phyloP scores from a whole-genome alignment of 1,140 invertebrate species.

The Drosophila oshimai region DNA sequence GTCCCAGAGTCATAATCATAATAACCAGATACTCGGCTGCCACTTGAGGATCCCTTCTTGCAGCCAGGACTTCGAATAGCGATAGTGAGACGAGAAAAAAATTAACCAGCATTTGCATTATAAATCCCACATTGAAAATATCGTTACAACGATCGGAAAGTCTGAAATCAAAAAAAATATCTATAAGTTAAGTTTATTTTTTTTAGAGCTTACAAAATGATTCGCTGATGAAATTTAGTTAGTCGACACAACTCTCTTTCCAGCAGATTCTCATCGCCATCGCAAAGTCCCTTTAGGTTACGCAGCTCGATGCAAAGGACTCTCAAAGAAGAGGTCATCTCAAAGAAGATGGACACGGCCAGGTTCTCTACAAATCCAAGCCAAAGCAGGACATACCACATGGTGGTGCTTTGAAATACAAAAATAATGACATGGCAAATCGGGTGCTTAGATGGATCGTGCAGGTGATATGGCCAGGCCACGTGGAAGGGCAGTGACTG shows the following conservation, averaged over 20 bases:
- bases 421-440: slow-evolving; percentile 7
- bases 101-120: slow-evolving; percentile 33
- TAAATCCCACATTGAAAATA: slow-evolving; percentile 32
- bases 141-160: slow-evolving; percentile 29
- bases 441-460: slow-evolving; percentile 26
- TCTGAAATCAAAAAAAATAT: not conserved
- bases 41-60: slow-evolving; percentile 21
- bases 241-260: slow-evolving; percentile 5
- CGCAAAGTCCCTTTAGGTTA: not conserved
- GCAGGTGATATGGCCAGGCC: slow-evolving; percentile 25
- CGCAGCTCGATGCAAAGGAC: slow-evolving; percentile 35
- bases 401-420: not conserved
- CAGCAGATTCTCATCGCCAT: not conserved
- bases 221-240: slow-evolving; percentile 29
- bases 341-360: slow-evolving; percentile 6
- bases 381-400: slow-evolving; percentile 8
- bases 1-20: slow-evolving; percentile 26
- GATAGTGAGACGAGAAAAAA: slow-evolving; percentile 48
- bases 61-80: slow-evolving; percentile 27
- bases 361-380: slow-evolving; percentile 5
- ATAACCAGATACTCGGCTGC: slow-evolving; percentile 32
- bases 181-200: too few relatives aligned
- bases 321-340: slow-evolving; percentile 21
- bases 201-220: slow-evolving; percentile 12
- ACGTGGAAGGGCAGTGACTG: slow-evolving; percentile 43